Conservation (phyloP, 2,797 vertebrate genomes). For the Enteromius fasciolatus region DNA sequence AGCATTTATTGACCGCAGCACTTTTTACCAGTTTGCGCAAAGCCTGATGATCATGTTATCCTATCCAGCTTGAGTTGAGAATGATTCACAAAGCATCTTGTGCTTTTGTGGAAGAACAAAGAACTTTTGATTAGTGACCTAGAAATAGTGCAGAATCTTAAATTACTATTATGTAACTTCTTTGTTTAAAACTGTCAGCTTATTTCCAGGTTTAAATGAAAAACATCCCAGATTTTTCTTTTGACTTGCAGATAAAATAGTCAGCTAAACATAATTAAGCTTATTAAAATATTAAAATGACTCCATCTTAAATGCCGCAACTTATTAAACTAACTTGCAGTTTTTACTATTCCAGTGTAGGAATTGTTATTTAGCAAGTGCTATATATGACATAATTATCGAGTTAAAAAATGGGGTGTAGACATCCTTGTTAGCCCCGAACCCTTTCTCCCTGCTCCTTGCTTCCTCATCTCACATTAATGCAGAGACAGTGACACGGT, state of each 20-base stretch:
- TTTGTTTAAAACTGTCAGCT: background rate
- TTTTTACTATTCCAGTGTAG: background rate
- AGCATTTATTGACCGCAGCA: background rate
- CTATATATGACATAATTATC: background rate
- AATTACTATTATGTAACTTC: background rate
- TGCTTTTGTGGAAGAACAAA: background rate
- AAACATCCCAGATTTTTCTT: background rate
- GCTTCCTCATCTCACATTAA: constrained; percentile 5
- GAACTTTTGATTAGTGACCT: constrained; percentile 7
- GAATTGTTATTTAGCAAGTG: background rate
- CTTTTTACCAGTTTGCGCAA: background rate
- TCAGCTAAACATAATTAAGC: background rate
- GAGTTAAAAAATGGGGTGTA: background rate
- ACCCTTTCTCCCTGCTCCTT: background rate
- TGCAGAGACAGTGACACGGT: constrained; percentile 8
- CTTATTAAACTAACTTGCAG: background rate
- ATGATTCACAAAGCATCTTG: background rate
- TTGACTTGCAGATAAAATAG: constrained; percentile 14
- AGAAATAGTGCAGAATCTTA: constrained; percentile 12
- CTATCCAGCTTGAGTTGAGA: constrained; percentile 1
- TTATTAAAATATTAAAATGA: background rate
- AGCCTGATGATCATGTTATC: background rate
- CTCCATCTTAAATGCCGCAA: background rate
- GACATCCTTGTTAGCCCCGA: constrained; percentile 11
- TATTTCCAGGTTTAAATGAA: constrained; percentile 15